These are phyloP conservation scores for Drosophila mettleri DNA, from an alignment of 2,888 invertebrate species.

Conservation along the genomic window DNA sequence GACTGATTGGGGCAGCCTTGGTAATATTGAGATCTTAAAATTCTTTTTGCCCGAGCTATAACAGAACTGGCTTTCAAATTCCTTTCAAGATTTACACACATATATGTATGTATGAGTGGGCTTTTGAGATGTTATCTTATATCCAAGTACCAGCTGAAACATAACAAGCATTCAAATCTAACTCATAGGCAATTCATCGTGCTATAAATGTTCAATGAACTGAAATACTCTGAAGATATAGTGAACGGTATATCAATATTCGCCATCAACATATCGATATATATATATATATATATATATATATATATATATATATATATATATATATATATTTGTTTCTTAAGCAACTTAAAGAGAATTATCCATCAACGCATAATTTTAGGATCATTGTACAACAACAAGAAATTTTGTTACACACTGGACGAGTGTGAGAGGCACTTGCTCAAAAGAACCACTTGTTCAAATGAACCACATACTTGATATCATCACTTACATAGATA, in stretches of 20 bases:
- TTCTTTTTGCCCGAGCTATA: slow-evolving; percentile 8
- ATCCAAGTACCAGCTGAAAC: not conserved
- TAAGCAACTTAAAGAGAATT: slow-evolving; percentile 13
- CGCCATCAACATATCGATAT: not conserved
- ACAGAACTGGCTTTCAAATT: slow-evolving; percentile 13
- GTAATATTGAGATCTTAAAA: slow-evolving; percentile 28
- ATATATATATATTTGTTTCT: too few species aligned
- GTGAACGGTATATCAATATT: not conserved
- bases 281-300: too few species aligned
- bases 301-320: too few species aligned
- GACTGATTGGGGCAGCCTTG: slow-evolving; percentile 34
- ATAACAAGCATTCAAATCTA: slow-evolving; percentile 1
- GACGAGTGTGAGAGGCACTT: slow-evolving; percentile 18
- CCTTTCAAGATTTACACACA: not conserved
- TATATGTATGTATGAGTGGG: not conserved
- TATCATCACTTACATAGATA: slow-evolving; percentile 9
- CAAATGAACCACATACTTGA: slow-evolving; percentile 23
- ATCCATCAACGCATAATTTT: slow-evolving; percentile 36
- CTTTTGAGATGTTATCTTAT: slow-evolving; percentile 3
- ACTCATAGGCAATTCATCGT: not conserved
- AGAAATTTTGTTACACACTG: not conserved
- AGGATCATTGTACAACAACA: slow-evolving; percentile 28
- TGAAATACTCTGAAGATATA: not conserved
- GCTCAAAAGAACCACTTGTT: slow-evolving; percentile 22
- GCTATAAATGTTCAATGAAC: not conserved